Evolutionary conservation across 1,140 invertebrate species (phyloP).

Genomic region (Euura lappo): DNA sequence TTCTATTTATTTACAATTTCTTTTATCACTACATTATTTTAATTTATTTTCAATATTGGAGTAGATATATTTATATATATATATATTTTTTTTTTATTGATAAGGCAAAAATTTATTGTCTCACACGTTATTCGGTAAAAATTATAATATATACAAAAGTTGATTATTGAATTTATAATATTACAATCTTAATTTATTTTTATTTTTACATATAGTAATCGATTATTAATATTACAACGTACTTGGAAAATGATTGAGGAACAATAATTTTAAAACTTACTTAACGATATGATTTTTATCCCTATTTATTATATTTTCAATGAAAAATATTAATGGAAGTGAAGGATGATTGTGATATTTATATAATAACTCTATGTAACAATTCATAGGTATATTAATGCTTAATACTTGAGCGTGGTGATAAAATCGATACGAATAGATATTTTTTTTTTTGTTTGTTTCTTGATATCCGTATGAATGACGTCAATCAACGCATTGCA

Average conservation of each 20-base stretch:
- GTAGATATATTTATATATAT: too few species aligned
- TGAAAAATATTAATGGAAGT: neutral
- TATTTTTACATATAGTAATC: neutral
- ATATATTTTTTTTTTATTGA: too few species aligned
- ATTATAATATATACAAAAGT: too few species aligned
- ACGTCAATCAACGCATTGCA: neutral
- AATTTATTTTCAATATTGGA: too few species aligned
- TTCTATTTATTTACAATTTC: neutral
- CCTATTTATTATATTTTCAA: too few species aligned
- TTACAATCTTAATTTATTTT: too few species aligned
- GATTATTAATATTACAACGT: neutral
- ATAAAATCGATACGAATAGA: neutral
- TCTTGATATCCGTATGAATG: too few species aligned
- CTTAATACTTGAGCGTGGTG: conserved; percentile 1
- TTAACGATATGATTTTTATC: neutral
- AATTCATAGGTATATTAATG: neutral
- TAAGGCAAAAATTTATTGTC: neutral
- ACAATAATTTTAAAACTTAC: neutral
- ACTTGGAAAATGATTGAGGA: neutral
- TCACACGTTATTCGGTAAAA: neutral
- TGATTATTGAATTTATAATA: too few species aligned
- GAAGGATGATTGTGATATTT: neutral
- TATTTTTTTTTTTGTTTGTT: too few species aligned
- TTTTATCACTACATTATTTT: too few species aligned
- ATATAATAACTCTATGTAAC: neutral